Base-by-base conservation (phyloP, 1,140 invertebrate genomes). In the Heliothis subflexa region DNA sequence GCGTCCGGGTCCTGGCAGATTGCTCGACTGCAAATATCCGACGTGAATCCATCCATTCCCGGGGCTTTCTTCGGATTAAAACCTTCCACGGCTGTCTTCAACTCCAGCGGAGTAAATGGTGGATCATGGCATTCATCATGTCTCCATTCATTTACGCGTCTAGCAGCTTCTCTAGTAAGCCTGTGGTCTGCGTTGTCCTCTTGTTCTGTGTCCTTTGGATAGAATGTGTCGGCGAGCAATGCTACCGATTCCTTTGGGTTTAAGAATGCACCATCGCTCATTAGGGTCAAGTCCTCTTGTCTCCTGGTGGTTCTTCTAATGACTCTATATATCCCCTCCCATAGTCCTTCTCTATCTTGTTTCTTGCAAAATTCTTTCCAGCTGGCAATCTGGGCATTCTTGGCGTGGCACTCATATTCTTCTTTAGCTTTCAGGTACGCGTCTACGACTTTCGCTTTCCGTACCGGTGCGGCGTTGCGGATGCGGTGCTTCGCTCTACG, bases 401-500 rank as follows among this genome's bases (percentile, higher is more conserved):
- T 28, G 50, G 40, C 40, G 14, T 28, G 7, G 0, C 49, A 1
- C 25, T 74, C 71, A 45, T 79, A 79, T 5, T 49, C 9, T 45
- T 59, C 45, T 52, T 80, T 80, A 40, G 18, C 14, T 45, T 55
- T 4, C 50, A 74, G 49, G 52, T 79, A 79, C 52, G 68, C 71
- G 12, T 59, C 50, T 0, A 79, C 40, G 2, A 79, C 78, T 5
- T 3, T 11, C 12, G 4, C 33, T 40, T 61, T 62, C 5, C 78
- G 18, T 1, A 55, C 11, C 3, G 68, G 55, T 9, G 78, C 78
- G 10, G 78, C 78, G 5, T 54, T 61, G 2, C 59, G 57, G 13
- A 79, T 74, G 0, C 78, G 13, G 1, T 62, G 49, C 25, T 79
- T 79, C 40, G 14, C 25, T 0, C 70, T 79, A 10, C 33, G 10